Base-by-base conservation (phyloP, 2,888 invertebrate species). In the Drosophila merina region DNA sequence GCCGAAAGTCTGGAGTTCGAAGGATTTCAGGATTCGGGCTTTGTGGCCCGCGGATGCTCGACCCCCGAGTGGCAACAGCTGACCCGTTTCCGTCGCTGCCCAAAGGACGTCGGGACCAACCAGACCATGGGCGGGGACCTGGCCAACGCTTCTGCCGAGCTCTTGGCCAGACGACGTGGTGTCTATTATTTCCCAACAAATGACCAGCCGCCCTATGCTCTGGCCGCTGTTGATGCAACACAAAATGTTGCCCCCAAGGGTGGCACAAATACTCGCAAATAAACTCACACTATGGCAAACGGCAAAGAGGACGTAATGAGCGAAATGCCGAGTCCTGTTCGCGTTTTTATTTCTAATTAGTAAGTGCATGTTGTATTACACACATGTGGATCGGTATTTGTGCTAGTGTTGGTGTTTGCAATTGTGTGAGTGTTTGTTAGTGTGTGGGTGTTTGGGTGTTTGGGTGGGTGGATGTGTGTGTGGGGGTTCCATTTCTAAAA, bases 291-390 rank as follows among this genome's bases (percentile, higher is more conserved):
- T 42, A 54, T n/a, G n/a, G 56, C 42, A 44, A 56, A 52, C 14
- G 56, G 44, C 56, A 63, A 26, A 36, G 54, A 26, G 62, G 71
- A 64, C 72, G 68, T 84, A 86, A 74, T 68, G 64, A 66, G 64
- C 44, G 50, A 68, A 67, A 67, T 55, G 50, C 56, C 36, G 54
- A 62, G 84, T 76, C 77, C 71, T 86, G 78, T 54, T 75, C 78
- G 78, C 85, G 68, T 84, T 88, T 89, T 88, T 84, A 86, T 87
- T 88, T 89, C 84, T 89, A 86, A 86, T 89, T 89, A 88, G 85
- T 77, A 77, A 76, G 79, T 73, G 76, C 74, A 62, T 45, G 60
- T 54, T 62, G 38, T 40, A 60, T 45, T 60, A 60, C 47, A 60
- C 57, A 72, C 62, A 45, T 56, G 50, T 64, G 58, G 30, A 54